Conservation (phyloP, 2,113 vertebrate genomes). For the Neolamprologus ventralis region DNA sequence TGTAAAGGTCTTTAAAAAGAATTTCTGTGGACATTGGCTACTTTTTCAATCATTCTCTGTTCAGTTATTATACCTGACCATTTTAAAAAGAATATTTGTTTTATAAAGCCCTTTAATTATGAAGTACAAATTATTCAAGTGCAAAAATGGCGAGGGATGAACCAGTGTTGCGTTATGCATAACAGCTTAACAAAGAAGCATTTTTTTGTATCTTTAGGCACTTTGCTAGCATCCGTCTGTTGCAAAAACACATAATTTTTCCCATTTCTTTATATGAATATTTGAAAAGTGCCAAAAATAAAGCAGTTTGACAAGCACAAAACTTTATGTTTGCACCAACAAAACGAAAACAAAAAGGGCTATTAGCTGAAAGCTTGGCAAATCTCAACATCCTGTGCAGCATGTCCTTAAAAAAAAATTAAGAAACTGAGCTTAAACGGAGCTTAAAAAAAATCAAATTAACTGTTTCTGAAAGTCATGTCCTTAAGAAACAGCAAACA, state of each 20-base stretch:
- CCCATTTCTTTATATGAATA: background rate
- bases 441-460: background rate
- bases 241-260: background rate
- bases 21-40: background rate
- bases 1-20: background rate
- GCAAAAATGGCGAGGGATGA: background rate
- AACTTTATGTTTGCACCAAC: background rate
- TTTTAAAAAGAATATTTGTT: background rate
- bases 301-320: background rate
- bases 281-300: background rate
- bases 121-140: background rate
- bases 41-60: background rate
- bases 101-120: background rate
- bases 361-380: background rate
- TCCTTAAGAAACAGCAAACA: background rate
- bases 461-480: background rate
- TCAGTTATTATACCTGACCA: background rate
- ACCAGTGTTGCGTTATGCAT: background rate
- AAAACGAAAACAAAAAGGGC: background rate
- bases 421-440: background rate
- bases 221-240: background rate
- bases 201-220: background rate
- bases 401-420: background rate
- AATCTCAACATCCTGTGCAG: background rate
- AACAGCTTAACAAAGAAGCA: background rate